Evolutionary conservation across 1,140 invertebrate genomes (phyloP), one percentile per base, ranked within the genome.

Genomic region (Lordiphosa clarofinis): DNA sequence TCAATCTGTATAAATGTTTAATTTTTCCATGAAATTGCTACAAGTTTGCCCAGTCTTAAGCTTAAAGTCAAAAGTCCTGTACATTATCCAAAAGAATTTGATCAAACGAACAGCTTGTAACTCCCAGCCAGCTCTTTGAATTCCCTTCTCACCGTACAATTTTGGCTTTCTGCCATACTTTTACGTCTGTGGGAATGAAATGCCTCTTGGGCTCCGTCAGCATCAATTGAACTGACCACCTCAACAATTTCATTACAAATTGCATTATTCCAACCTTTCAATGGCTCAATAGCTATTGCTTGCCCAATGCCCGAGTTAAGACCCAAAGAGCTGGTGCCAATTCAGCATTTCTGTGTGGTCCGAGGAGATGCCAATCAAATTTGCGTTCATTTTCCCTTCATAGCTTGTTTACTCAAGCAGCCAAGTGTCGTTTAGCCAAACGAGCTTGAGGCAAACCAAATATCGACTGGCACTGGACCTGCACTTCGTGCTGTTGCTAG

Each of bases 341-440:
- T 44, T 31, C 24, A 9, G 43, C 13, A 46, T 46, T 31, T 46
- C 10, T 46, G 43, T 6, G n/a, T n/a, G 42, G 43, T 33, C 43
- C 43, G 13, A 46, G 43, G 13, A 46, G 43, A 46, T 46, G 43
- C 43, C 43, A 46, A 46, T 46, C 43, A 46, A 66, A 65, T 66
- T 62, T 52, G 57, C 56, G 50, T 35, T 49, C 19, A 48, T 28
- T 56, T 43, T 38, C 39, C 48, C 42, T 21, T 48, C 21, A 44
- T 46, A 59, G 56, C 50, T 56, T 71, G 67, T 71, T 66, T 71
- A 71, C 48, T 62, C 56, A 67, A 56, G 56, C 55, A 42, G 31
- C 59, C 64, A 54, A 73, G 50, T 79, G 75, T 67, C 78, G 68
- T 59, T 79, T 81, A 74, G 61, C 61, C 61, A 47, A 56, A 56